Evolutionary conservation across 1,140 invertebrate species (phyloP).

Genomic region (Zelostemma sp.): DNA sequence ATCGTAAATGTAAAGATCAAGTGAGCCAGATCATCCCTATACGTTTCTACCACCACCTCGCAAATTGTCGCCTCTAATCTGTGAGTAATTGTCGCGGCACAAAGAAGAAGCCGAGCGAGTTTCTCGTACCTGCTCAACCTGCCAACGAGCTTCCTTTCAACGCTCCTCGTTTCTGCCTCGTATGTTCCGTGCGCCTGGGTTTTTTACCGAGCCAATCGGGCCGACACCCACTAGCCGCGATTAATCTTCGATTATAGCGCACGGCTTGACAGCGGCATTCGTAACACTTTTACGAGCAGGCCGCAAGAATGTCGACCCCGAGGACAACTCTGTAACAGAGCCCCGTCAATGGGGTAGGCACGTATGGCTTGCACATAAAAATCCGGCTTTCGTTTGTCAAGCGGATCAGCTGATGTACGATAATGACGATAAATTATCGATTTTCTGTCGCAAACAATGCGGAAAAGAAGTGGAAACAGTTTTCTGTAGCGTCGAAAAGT

Average conservation of each 20-base stretch:
- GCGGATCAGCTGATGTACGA: constrained; percentile 46
- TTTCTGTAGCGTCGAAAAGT: neutral
- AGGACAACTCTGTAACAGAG: constrained; percentile 32
- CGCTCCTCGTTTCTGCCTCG: neutral
- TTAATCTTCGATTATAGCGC: constrained; percentile 55
- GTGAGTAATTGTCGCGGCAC: constrained; percentile 42
- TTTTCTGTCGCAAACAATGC: constrained; percentile 18
- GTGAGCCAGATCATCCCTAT: constrained; percentile 14
- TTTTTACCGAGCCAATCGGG: constrained; percentile 11
- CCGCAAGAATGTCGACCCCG: constrained; percentile 25
- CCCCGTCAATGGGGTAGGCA: constrained; percentile 28
- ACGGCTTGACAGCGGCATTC: constrained; percentile 41
- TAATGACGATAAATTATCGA: constrained; percentile 48
- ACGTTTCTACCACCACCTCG: constrained; percentile 17
- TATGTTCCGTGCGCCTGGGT: neutral
- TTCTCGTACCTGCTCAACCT: constrained; percentile 22
- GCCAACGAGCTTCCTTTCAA: constrained; percentile 13
- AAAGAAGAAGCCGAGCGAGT: constrained; percentile 14
- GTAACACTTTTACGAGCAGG: constrained; percentile 51
- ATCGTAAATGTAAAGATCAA: constrained; percentile 21
- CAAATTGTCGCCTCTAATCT: constrained; percentile 48
- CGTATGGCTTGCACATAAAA: constrained; percentile 13
- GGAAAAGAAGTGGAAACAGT: constrained; percentile 17
- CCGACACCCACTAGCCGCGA: constrained; percentile 44
- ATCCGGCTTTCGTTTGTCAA: constrained; percentile 30